A percentile compares a stretch with the other conserved stretches of the same genome.
Conservation (phyloP, 2,797 vertebrate genomes). For the Pagetopsis macropterus region DNA sequence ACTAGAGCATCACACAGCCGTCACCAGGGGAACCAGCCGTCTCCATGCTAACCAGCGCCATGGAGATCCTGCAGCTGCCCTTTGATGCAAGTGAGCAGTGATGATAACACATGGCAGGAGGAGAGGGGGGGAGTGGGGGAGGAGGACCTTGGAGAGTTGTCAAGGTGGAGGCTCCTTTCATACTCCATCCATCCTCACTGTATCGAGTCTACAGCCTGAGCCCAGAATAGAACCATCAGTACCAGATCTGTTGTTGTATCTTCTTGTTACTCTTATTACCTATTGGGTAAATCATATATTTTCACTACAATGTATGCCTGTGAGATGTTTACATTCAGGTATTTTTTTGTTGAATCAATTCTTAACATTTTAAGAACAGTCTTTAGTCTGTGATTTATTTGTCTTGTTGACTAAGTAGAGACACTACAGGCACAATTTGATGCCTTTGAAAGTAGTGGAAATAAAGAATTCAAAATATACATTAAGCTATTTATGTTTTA, state of each 20-base stretch:
- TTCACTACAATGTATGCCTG: too few species aligned
- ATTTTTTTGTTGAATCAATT: background rate
- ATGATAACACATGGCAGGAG: conserved; percentile 19
- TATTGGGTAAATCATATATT: background rate
- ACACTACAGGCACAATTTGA: too few species aligned
- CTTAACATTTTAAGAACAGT: background rate
- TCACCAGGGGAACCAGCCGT: conserved; percentile 63
- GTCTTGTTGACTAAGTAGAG: background rate
- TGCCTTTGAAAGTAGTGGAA: too few species aligned
- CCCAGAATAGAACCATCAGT: background rate
- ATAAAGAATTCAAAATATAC: too few species aligned
- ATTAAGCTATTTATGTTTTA: too few species aligned
- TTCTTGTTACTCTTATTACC: background rate
- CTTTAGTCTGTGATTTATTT: background rate
- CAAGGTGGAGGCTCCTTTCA: conserved; percentile 35
- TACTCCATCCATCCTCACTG: background rate
- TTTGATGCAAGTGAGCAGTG: conserved; percentile 51
- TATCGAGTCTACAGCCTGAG: background rate
- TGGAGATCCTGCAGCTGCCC: conserved; percentile 64
- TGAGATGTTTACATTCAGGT: background rate
- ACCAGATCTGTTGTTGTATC: background rate
- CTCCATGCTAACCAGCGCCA: conserved; percentile 63
- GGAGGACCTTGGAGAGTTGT: conserved; percentile 32
- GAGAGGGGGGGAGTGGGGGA: background rate
- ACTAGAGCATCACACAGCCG: conserved; percentile 49